Base-by-base conservation (phyloP, 2,113 vertebrate species). In the Cepphus grylle region DNA sequence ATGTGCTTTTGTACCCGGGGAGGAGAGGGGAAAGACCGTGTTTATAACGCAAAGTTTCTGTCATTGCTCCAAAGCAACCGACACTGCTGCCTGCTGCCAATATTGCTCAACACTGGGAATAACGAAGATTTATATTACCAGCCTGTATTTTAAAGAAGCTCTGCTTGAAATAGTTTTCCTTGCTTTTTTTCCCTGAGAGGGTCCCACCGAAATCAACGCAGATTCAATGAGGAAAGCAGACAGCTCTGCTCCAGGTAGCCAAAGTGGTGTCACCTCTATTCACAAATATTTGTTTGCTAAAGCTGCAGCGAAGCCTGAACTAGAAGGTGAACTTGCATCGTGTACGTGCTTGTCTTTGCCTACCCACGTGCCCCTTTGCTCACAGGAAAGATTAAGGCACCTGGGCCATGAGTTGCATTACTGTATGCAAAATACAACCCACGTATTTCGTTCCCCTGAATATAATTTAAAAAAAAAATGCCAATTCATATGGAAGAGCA, bases 21-120 rank as follows among this genome's bases (percentile, higher is more conserved):
- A 63, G 79, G 92, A 94, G 74, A 69, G 20, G 69, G 18, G 5
- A 88, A 88, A 72, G 88, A 81, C 91, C 91, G 84, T 84, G 77
- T 74, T 95, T 92, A 86, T 38, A 95, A 72, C 25, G 80, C 94
- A 38, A 36, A 55, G 62, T 77, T 94, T 95, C 86, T 52, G 18
- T 26, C 45, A 21, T 9, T 42, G 70, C 53, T 90, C 78, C 78
- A 67, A 62, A 18, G 62, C 86, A 59, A 88, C 61, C 3, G 4
- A 53, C 29, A 4, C 11, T 29, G 81, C 61, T 43, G 93, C 88
- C 94, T 95, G 95, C 53, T 93, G 76, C 91, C 92, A 86, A 88
- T 90, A 72, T 56, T 58, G 45, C 40, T 73, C 76, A 79, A 78
- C 47, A 49, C 79, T 81, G 84, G 96, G 96, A 96, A 96, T 73